Evolutionary conservation across 1,140 invertebrate genomes (phyloP).

Genomic region (Bombus waltoni): DNA sequence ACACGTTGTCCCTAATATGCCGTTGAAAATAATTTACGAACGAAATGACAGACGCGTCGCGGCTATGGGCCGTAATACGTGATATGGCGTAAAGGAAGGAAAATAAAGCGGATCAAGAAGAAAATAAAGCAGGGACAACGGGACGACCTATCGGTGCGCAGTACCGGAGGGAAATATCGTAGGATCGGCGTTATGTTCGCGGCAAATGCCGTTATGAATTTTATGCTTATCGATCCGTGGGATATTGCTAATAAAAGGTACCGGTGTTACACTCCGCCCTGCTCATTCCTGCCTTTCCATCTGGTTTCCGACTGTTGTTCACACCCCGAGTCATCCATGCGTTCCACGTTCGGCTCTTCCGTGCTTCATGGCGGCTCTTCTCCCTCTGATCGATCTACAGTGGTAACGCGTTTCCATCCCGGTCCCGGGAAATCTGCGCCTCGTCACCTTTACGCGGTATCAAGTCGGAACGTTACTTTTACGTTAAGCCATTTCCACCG

Average conservation of each 20-base stretch:
- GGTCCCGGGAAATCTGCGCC: neutral
- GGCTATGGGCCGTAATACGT: slow-evolving; percentile 1
- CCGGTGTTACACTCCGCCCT: slow-evolving; percentile 6
- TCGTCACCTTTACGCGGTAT: neutral
- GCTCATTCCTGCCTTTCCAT: slow-evolving; percentile 39
- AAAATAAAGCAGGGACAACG: slow-evolving; percentile 51
- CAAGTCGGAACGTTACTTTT: neutral
- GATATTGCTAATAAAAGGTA: slow-evolving; percentile 71
- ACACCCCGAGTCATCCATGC: slow-evolving; percentile 2
- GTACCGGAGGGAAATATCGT: slow-evolving; percentile 32
- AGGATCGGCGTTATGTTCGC: slow-evolving; percentile 38
- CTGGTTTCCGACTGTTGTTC: slow-evolving; percentile 54
- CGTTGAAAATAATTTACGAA: slow-evolving; percentile 15
- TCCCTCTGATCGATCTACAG: neutral
- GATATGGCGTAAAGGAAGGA: slow-evolving; percentile 38
- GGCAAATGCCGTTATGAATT: slow-evolving; percentile 67
- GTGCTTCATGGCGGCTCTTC: neutral
- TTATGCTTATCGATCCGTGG: slow-evolving; percentile 67
- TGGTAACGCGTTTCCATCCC: neutral
- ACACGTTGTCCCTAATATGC: neutral
- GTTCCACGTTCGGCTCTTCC: neutral
- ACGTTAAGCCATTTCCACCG: neutral
- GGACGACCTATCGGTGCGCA: neutral
- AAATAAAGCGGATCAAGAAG: slow-evolving; percentile 50
- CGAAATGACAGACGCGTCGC: neutral